These are phyloP conservation scores for Bombus cullumanus DNA, from an alignment of 1,140 invertebrate species.

Conservation along the genomic window DNA sequence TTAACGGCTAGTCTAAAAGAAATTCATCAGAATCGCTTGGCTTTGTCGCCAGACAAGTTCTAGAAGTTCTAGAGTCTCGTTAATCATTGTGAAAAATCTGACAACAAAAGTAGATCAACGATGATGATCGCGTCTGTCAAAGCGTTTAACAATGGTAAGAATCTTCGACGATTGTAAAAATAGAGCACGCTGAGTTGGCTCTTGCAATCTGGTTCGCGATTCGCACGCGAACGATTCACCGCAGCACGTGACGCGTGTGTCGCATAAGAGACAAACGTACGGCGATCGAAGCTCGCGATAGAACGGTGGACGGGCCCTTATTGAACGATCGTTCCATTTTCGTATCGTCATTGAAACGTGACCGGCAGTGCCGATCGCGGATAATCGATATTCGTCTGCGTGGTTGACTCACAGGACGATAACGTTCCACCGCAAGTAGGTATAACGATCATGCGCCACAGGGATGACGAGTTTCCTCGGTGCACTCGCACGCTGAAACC, in stretches of 20 bases:
- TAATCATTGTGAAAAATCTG: too few relatives aligned
- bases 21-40: too few relatives aligned
- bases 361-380: constrained; percentile 33
- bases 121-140: too few relatives aligned
- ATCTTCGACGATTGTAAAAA: too few relatives aligned
- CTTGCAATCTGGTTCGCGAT: not conserved
- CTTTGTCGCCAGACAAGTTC: too few relatives aligned
- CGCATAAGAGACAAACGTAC: not conserved
- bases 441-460: constrained; percentile 15
- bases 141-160: too few relatives aligned
- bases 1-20: too few relatives aligned
- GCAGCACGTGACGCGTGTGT: constrained; percentile 1
- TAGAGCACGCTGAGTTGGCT: not conserved
- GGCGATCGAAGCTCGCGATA: not conserved
- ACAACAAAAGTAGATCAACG: too few relatives aligned
- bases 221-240: constrained; percentile 1
- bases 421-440: not conserved
- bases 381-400: constrained; percentile 46
- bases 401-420: constrained; percentile 21
- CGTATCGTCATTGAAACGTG: constrained; percentile 51
- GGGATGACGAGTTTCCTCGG: not conserved
- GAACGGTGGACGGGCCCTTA: constrained; percentile 20
- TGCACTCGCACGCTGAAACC: not conserved
- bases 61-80: too few relatives aligned
- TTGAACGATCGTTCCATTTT: constrained; percentile 49